Conservation (phyloP, 2,113 vertebrate species). For the Gorsachius goisagi region DNA sequence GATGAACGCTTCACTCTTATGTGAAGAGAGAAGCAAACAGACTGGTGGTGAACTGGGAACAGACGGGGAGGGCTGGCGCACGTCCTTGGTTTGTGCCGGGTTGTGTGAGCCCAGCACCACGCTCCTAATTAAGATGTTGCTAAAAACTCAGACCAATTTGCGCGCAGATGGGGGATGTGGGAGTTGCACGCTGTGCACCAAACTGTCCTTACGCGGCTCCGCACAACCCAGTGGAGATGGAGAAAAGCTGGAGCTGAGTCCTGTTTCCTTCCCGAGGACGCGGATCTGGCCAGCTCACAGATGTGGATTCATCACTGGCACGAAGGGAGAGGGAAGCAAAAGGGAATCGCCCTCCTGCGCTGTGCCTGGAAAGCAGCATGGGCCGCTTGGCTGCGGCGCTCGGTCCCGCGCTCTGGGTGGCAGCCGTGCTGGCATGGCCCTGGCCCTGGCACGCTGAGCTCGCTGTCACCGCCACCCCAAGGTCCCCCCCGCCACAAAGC, state of each 20-base stretch:
- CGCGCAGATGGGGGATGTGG: fast-evolving
- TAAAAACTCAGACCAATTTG: background rate
- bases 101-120: background rate
- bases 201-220: background rate
- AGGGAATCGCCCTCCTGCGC: background rate
- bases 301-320: fast-evolving
- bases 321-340: background rate
- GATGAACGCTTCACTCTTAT: background rate
- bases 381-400: fast-evolving
- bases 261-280: fast-evolving
- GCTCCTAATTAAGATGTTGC: background rate
- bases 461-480: background rate
- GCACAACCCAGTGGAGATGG: fast-evolving
- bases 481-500: background rate
- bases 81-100: background rate
- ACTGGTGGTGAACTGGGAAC: background rate
- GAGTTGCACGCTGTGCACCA: background rate
- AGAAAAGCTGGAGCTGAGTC: fast-evolving
- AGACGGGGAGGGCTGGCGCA: background rate
- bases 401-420: fast-evolving
- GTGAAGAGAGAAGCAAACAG: background rate
- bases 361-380: background rate
- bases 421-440: background rate
- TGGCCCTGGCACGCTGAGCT: background rate
- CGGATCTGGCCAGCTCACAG: fast-evolving